Evolutionary conservation across 2,797 vertebrate genomes (phyloP).

Genomic region (Hyperoplus immaculatus): DNA sequence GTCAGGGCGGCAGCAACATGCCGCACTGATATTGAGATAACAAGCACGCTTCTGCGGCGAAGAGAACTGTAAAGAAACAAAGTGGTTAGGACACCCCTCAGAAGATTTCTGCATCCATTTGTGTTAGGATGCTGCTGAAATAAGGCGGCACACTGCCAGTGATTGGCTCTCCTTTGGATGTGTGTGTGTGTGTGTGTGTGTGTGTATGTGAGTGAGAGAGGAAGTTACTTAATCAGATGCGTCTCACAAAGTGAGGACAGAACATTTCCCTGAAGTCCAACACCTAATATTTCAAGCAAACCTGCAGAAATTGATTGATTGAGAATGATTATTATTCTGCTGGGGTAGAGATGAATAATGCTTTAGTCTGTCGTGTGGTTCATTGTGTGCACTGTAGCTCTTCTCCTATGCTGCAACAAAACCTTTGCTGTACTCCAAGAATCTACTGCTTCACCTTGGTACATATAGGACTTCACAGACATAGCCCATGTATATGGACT

Average conservation of each 20-base stretch:
- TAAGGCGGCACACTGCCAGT: slow-evolving; percentile 61
- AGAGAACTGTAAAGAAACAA: slow-evolving; percentile 36
- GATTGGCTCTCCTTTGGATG: slow-evolving; percentile 44
- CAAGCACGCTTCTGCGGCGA: slow-evolving; percentile 59
- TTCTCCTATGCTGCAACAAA: slow-evolving; percentile 24
- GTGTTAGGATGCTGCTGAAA: slow-evolving; percentile 60
- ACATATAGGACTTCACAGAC: slow-evolving; percentile 9
- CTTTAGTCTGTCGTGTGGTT: slow-evolving; percentile 17
- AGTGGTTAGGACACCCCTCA: slow-evolving; percentile 58
- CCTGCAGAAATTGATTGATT: slow-evolving; percentile 40
- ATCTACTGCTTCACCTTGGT: slow-evolving; percentile 21
- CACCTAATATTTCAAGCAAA: slow-evolving; percentile 51
- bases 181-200: slow-evolving; percentile 26
- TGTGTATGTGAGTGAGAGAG: slow-evolving; percentile 10
- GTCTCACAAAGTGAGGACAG: slow-evolving; percentile 51
- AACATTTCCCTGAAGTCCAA: slow-evolving; percentile 36
- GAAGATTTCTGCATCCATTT: slow-evolving; percentile 61
- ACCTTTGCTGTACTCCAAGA: slow-evolving; percentile 30
- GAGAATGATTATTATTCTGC: slow-evolving; percentile 33
- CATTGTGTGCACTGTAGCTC: slow-evolving; percentile 17
- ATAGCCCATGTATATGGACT: slow-evolving; percentile 17
- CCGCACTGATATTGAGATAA: slow-evolving; percentile 69
- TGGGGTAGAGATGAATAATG: slow-evolving; percentile 22
- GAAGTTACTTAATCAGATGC: slow-evolving; percentile 49
- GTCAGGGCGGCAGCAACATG: slow-evolving; percentile 67